phyloP scores from a whole-genome alignment of 2,113 vertebrate genomes.

The Sakesphorus luctuosus region DNA sequence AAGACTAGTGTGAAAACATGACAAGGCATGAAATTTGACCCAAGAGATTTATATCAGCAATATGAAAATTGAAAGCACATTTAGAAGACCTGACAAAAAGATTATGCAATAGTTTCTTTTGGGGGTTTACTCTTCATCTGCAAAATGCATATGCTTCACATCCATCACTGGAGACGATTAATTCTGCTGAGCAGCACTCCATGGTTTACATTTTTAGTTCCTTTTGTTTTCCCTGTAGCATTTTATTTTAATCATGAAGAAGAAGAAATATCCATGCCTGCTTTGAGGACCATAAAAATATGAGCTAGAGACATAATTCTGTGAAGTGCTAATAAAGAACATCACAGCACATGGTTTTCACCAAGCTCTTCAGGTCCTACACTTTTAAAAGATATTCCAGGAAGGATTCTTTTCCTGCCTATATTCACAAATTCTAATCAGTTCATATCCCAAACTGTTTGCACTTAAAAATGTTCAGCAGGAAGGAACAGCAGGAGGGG shows the following conservation, averaged over 20 bases:
- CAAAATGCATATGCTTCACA: conserved; percentile 36
- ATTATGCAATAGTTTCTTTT: not conserved
- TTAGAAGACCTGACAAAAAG: conserved; percentile 14
- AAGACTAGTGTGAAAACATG: conserved; percentile 36
- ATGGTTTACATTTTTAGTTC: conserved; percentile 14
- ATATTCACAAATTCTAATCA: not conserved
- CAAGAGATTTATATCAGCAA: conserved; percentile 29
- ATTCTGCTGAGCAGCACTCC: not conserved
- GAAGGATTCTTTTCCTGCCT: not conserved
- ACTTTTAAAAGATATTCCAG: not conserved
- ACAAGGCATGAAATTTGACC: conserved; percentile 26
- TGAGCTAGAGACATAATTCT: not conserved
- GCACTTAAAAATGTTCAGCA: conserved; percentile 18
- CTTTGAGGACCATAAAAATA: not conserved
- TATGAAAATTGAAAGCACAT: conserved; percentile 43
- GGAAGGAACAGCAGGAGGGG: conserved; percentile 18
- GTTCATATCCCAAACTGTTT: not conserved
- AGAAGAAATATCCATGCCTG: not conserved
- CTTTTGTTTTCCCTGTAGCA: conserved; percentile 15
- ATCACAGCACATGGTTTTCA: not conserved
- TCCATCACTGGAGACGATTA: conserved; percentile 43
- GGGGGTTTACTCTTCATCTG: not conserved
- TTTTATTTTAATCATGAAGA: conserved; percentile 29
- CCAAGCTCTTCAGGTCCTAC: not conserved
- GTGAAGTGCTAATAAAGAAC: not conserved